Conservation (phyloP, 2,888 invertebrate species). For the Arenicola marina region DNA sequence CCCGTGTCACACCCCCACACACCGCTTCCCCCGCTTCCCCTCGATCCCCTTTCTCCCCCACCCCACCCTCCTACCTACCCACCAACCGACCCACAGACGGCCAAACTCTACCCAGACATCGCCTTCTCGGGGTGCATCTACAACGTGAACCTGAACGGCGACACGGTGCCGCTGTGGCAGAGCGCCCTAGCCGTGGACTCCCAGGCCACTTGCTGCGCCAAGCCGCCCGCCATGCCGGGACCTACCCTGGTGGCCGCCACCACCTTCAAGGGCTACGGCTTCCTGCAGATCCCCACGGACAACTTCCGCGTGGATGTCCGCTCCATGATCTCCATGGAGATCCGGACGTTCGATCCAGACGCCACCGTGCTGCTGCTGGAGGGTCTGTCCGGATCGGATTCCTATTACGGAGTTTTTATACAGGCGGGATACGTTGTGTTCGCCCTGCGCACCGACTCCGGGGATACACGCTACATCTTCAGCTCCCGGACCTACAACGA, state of each 20-base stretch:
- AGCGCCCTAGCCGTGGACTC: slow-evolving; percentile 17
- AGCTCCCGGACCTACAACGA: slow-evolving; percentile 27
- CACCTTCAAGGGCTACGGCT: slow-evolving; percentile 36
- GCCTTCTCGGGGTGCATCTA: slow-evolving; percentile 40
- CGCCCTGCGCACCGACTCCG: slow-evolving; percentile 7
- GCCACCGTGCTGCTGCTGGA: slow-evolving; percentile 33
- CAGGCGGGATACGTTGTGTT: slow-evolving; percentile 27
- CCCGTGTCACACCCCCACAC: too few relatives aligned
- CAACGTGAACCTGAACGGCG: slow-evolving; percentile 27
- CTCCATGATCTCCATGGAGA: slow-evolving; percentile 29
- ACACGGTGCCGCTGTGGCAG: slow-evolving; percentile 34
- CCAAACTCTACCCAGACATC: too few relatives aligned
- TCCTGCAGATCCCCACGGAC: slow-evolving; percentile 6
- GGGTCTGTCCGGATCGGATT: background rate
- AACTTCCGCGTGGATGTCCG: slow-evolving; percentile 10
- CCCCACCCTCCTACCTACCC: too few relatives aligned
- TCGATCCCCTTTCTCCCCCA: too few relatives aligned
- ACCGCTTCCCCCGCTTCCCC: too few relatives aligned
- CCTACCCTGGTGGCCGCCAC: slow-evolving; percentile 16
- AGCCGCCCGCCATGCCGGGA: slow-evolving; percentile 15
- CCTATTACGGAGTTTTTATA: slow-evolving; percentile 26
- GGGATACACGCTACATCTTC: background rate
- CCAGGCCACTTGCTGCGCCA: slow-evolving; percentile 30
- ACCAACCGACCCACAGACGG: too few relatives aligned
- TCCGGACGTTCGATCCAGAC: slow-evolving; percentile 34